Percentiles rank a stretch among this genome's conserved stretches.
These are phyloP conservation scores for Ceratosolen fusciceps DNA, from an alignment of 1,140 invertebrate genomes.

Conservation along the genomic window DNA sequence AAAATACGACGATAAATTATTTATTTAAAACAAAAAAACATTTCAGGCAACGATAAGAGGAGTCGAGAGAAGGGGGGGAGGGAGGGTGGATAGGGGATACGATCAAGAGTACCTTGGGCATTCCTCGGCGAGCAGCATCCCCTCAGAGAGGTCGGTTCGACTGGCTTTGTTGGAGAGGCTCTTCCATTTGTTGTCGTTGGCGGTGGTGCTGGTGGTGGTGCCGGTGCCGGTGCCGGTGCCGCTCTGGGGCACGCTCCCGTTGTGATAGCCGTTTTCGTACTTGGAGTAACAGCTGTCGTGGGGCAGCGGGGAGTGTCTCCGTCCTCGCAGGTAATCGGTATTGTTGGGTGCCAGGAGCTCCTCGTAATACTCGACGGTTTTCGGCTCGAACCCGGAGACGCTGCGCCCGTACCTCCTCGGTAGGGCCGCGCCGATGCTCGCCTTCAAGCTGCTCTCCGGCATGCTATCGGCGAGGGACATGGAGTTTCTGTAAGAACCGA, in stretches of 20 bases:
- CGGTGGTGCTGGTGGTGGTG: no score
- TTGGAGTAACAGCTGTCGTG: conserved; percentile 45
- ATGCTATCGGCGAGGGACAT: conserved; percentile 31
- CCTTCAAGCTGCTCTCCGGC: conserved; percentile 27
- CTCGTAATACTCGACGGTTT: conserved; percentile 66
- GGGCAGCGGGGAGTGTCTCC: conserved; percentile 50
- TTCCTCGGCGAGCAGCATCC: conserved; percentile 3
- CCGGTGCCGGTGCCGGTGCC: background rate
- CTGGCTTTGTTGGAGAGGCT: conserved; percentile 47
- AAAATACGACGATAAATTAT: conserved; percentile 33
- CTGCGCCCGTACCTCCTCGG: conserved; percentile 63
- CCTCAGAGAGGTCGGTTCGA: conserved; percentile 48
- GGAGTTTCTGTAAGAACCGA: conserved; percentile 49
- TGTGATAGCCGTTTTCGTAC: conserved; percentile 60
- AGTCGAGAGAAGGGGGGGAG: no score
- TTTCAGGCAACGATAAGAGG: no score
- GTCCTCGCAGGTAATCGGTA: conserved; percentile 58
- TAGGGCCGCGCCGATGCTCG: conserved; percentile 48
- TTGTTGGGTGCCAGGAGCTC: conserved; percentile 63
- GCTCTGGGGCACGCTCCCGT: conserved; percentile 51
- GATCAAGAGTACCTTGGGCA: conserved; percentile 7
- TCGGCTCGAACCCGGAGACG: conserved; percentile 54
- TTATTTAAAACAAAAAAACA: no score
- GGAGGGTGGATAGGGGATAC: background rate
- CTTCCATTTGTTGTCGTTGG: conserved; percentile 52